Base-by-base conservation (phyloP, 2,113 vertebrate species). In the Muntiacus muntjak region DNA sequence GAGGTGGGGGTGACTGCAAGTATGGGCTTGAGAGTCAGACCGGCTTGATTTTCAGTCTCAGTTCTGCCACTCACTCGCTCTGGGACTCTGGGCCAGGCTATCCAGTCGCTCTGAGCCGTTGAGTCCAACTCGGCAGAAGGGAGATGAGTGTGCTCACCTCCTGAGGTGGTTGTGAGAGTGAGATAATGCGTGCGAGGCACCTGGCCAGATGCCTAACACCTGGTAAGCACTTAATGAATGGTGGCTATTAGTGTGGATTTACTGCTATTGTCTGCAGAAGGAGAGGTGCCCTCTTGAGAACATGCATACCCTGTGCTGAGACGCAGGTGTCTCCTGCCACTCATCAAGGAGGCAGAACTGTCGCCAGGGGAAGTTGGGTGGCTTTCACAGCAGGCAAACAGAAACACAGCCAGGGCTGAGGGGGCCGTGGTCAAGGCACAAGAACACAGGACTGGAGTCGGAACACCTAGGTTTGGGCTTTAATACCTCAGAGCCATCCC, bases 191-290 rank as follows among this genome's bases (percentile, higher is more conserved):
- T 9, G 40, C 55, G n/a, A 40, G 86, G 79, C 1, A 0, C 54
- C 95, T 79, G 82, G 86, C 81, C 30, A 0, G 7, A 52, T 26
- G 86, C 57, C 95, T 64, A 92, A 54, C 89, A 58, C 23, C 16
- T 6, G 62, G 95, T 47, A 26, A 57, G 58, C 47, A 12, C 60
- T 40, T 60, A 90, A 76, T 52, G 92, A 90, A 60, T 26, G 12
- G 62, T 40, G 21, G 89, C 90, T 52, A 5, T 36, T 64, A 26
- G 11, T 60, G 81, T 30, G 58, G 89, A 36, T 84, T 94, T 78
- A 45, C 43, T 25, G 45, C 87, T 50, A 76, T 54, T 54, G 7
- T 74, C 95, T 84, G 79, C 64, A 85, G 91, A 33, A 67, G 94
- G 78, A 92, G 43, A 50, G 33, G 19, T 8, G 7, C 25, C 94